Evolutionary conservation across 2,113 vertebrate genomes (phyloP).

Genomic region (Campylorhamphus procurvoides): DNA sequence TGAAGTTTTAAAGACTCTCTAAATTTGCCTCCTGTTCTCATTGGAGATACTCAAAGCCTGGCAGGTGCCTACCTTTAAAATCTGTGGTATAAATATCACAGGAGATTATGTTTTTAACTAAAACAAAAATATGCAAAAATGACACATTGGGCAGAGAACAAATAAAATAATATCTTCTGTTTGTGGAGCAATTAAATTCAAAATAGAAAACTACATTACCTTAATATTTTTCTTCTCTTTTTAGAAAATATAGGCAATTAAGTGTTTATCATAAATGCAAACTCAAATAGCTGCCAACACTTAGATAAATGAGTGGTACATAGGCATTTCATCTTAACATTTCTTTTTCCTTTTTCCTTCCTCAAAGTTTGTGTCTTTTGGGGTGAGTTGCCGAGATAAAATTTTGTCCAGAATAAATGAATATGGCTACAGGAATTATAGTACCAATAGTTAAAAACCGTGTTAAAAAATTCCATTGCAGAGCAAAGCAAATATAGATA

Average conservation of each 20-base stretch:
- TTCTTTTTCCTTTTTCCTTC: neutral
- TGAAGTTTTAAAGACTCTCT: neutral
- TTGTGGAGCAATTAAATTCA: neutral
- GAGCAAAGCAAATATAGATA: neutral
- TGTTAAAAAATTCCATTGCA: neutral
- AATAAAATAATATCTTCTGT: slow-evolving; percentile 2
- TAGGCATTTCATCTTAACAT: neutral
- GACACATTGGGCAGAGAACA: neutral
- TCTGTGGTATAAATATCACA: neutral
- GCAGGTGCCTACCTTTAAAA: neutral
- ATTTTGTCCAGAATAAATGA: neutral
- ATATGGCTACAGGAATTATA: neutral
- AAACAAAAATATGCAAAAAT: neutral
- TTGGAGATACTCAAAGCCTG: neutral
- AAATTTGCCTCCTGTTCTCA: neutral
- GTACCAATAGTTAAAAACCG: neutral
- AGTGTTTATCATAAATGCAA: neutral
- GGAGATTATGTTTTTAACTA: neutral
- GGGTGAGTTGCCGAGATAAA: neutral
- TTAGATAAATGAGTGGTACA: neutral
- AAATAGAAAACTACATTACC: neutral
- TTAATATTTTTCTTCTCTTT: neutral
- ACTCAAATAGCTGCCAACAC: neutral
- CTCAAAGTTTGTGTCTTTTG: neutral
- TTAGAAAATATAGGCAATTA: neutral